These are phyloP conservation scores for Plagodis pulveraria DNA, from an alignment of 2,888 invertebrate species.

Conservation along the genomic window DNA sequence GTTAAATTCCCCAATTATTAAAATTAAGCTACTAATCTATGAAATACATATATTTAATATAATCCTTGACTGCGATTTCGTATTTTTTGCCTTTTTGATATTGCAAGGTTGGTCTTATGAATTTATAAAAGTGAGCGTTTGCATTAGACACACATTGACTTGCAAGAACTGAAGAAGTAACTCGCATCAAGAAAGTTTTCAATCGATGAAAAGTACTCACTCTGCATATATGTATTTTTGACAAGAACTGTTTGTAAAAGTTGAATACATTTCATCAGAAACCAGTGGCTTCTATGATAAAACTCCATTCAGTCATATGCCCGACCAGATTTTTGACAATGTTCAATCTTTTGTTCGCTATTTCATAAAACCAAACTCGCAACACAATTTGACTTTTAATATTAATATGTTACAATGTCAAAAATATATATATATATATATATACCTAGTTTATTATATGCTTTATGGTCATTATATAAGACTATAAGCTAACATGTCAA, in stretches of 20 bases:
- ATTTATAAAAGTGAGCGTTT: not conserved
- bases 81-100: slow-evolving; percentile 8
- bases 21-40: slow-evolving; percentile 29
- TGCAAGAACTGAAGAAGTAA: too few relatives aligned
- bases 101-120: not conserved
- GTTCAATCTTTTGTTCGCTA: not conserved
- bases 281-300: too few relatives aligned
- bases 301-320: too few relatives aligned
- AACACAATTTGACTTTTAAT: not conserved
- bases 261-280: too few relatives aligned
- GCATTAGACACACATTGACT: too few relatives aligned
- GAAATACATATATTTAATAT: slow-evolving; percentile 16
- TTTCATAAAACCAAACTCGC: slow-evolving; percentile 1
- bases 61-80: slow-evolving; percentile 26
- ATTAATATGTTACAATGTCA: slow-evolving; percentile 25
- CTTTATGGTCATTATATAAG: slow-evolving; percentile 7
- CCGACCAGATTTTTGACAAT: not conserved
- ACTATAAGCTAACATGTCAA: slow-evolving; percentile 22
- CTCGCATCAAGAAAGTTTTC: too few relatives aligned
- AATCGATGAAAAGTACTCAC: too few relatives aligned
- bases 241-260: too few relatives aligned
- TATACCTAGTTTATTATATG: slow-evolving; percentile 5
- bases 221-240: too few relatives aligned
- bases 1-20: slow-evolving; percentile 32
- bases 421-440: slow-evolving; percentile 29